Percentiles rank a stretch among this genome's conserved stretches.
Evolutionary conservation across 2,888 invertebrate genomes (phyloP).

Genomic region (Chrysopilus asiliformis): DNA sequence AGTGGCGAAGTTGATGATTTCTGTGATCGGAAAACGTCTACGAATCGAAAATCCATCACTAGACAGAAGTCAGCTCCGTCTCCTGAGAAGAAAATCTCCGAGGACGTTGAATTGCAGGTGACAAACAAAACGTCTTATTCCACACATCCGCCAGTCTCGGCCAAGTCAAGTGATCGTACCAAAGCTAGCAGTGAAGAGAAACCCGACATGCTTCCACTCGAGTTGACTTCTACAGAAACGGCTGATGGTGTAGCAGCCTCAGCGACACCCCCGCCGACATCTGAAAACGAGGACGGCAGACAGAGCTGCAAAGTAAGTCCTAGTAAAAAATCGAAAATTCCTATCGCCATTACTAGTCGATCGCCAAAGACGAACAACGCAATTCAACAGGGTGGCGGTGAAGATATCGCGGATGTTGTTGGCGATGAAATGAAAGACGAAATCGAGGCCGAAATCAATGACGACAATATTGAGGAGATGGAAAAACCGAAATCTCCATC

Average conservation of each 20-base stretch:
- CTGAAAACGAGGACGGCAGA: slow-evolving; percentile 5
- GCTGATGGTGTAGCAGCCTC: no score
- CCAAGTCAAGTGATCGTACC: slow-evolving; percentile 19
- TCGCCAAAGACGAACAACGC: slow-evolving; percentile 12
- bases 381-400: slow-evolving; percentile 33
- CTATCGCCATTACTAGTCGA: slow-evolving; percentile 26
- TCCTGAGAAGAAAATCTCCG: slow-evolving; percentile 13
- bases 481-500: slow-evolving; percentile 3
- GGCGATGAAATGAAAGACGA: slow-evolving; percentile 31
- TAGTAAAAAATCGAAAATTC: slow-evolving; percentile 35
- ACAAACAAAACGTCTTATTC: slow-evolving; percentile 28
- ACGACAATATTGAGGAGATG: slow-evolving; percentile 20
- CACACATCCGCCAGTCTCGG: slow-evolving; percentile 32
- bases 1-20: slow-evolving; percentile 24
- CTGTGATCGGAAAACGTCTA: slow-evolving; percentile 24
- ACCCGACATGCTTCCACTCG: slow-evolving; percentile 6
- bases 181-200: slow-evolving; percentile 20
- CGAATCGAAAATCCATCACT: slow-evolving; percentile 20
- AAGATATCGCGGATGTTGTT: slow-evolving; percentile 31
- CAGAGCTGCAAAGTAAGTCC: slow-evolving; percentile 25
- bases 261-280: no score
- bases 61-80: slow-evolving; percentile 33
- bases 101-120: slow-evolving; percentile 14
- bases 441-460: slow-evolving; percentile 31
- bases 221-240: slow-evolving; percentile 4